Evolutionary conservation across 2,888 invertebrate genomes (phyloP), one percentile per base, ranked within the genome.

Genomic region (Rotaria macrura): DNA sequence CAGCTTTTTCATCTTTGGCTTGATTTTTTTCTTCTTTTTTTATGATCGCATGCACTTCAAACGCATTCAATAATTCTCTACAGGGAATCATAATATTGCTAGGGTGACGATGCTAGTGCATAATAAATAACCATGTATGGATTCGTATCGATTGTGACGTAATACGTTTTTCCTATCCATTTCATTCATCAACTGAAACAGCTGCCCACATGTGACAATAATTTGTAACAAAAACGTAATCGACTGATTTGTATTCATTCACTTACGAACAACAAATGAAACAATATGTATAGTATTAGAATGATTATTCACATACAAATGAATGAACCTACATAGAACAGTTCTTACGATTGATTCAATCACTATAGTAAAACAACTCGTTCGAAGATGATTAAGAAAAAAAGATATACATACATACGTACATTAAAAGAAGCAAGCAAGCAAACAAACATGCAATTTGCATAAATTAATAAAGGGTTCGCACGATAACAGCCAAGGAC

Each of bases 171-270:
- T 9, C 29, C 34, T 65, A 65, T 65, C 12, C 20, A 65, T 65
- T 65, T 65, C 65, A 29, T 65, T 65, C 65, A 65, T 65, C 65
- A 65, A 34, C 65, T 65, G 17, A 65, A 65, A 65, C 65, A 65
- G 65, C 7, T 1, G 29, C 34, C 12, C 65, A 65, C 20, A 65
- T 34, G 34, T 34, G 65, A 65, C 65, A 65, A 34, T 34, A 34
- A 65, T 65, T 65, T 12, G 65, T 65, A 65, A 34, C n/a, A n/a
- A 25, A 29, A 20, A 34, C 20, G 20, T 34, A 65, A 29, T 34
- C 29, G 14, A 34, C 65, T 65, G 17, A 65, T 65, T 34, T 65
- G 20, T 65, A 65, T 38, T 65, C 34, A 65, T 34, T 17, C 17
- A 34, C 34, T 29, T 34, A 29, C 65, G 14, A 49, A 65, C 34